A percentile compares a stretch with the other conserved stretches of the same genome.
Evolutionary conservation across 35 echinoderm and acorn worm species (phyloP).

Genomic region (Stichopus chloronotus): DNA sequence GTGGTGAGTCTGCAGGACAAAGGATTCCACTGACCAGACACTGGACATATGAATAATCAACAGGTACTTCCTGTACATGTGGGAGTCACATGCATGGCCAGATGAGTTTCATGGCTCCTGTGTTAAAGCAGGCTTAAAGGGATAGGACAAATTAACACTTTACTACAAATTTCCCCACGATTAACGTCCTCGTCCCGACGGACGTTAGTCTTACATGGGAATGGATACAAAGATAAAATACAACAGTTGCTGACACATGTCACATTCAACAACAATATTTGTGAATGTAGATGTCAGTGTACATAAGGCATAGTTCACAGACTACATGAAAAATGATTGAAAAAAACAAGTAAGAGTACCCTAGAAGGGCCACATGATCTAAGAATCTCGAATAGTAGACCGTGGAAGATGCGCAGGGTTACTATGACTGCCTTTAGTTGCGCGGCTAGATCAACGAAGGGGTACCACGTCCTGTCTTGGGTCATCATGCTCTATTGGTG

Average conservation of each 20-base stretch:
- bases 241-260: no score
- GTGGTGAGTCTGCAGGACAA: no score
- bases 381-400: background rate
- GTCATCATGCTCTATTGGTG: background rate
- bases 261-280: background rate
- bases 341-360: background rate
- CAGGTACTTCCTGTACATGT: no score
- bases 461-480: background rate
- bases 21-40: no score
- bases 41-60: no score
- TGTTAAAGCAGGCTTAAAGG: no score
- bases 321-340: background rate
- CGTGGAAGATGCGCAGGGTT: slow-evolving; percentile 33
- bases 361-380: background rate
- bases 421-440: slow-evolving; percentile 8
- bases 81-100: no score
- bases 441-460: background rate
- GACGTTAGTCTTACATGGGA: background rate
- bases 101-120: no score
- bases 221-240: no score
- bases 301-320: background rate
- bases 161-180: slow-evolving; percentile 14
- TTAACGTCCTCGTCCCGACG: slow-evolving; percentile 33
- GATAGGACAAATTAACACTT: no score
- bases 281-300: background rate